These are phyloP conservation scores for Oriolus oriolus DNA, from an alignment of 2,113 vertebrate genomes.

Conservation along the genomic window DNA sequence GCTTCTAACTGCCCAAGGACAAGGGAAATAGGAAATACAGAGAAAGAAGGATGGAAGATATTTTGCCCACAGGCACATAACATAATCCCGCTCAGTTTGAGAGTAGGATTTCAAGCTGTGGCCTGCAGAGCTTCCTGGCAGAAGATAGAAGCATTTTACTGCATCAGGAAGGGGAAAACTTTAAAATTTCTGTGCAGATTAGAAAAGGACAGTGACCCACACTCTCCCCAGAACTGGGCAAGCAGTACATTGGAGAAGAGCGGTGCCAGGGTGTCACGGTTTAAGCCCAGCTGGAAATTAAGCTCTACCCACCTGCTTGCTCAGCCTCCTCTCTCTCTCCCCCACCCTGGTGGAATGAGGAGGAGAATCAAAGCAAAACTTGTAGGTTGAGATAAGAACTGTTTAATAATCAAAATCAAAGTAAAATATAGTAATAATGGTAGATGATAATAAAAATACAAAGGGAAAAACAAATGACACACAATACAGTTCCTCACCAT, in stretches of 20 bases:
- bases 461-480: background rate
- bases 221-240: background rate
- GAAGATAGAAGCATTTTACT: background rate
- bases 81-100: fast-evolving
- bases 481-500: background rate
- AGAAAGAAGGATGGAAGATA: background rate
- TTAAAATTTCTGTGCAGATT: background rate
- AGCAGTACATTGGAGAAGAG: background rate
- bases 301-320: background rate
- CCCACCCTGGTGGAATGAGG: background rate
- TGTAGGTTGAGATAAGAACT: background rate
- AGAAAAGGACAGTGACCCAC: background rate
- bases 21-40: background rate
- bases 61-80: fast-evolving
- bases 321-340: background rate
- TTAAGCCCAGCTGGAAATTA: background rate
- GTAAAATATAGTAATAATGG: background rate
- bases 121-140: background rate
- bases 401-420: background rate
- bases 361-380: background rate
- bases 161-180: background rate
- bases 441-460: background rate
- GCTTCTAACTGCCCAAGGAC: background rate
- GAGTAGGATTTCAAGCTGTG: background rate
- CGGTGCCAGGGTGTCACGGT: background rate